Evolutionary conservation across 2,113 vertebrate genomes (phyloP), one percentile per base, ranked within the genome.

Genomic region (Lophius piscatorius): DNA sequence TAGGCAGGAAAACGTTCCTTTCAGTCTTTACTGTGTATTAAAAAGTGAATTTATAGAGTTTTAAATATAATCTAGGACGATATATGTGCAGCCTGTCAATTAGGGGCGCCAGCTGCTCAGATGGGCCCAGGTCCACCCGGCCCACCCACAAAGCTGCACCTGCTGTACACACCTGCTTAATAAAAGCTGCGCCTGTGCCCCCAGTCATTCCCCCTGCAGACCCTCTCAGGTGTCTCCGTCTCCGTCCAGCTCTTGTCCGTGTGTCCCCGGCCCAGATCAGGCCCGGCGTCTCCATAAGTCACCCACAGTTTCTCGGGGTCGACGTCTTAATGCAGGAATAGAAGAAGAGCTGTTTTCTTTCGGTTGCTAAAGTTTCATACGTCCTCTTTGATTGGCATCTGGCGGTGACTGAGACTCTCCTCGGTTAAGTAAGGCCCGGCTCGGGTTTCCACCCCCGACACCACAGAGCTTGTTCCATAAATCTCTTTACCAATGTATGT

Each of bases 341-440:
- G 47, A 40, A 67, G 60, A 70, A 72, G 51, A 58, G 35, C 21
- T 49, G 76, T 64, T 82, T 77, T 82, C 39, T 59, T 78, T 63
- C 61, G 64, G 55, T 57, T 63, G 35, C 59, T 76, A 60, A 68
- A 55, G 63, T 82, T 82, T 82, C 59, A 64, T 42, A 46, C 9
- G n/a, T 36, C 61, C 57, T 58, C 68, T 31, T 4, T 75, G 79
- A 76, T 61, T 78, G 76, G 78, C 77, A 70, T 70, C 70, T 66
- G 79, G 62, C 10, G 23, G 63, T 76, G 66, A 70, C 60, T 59
- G 55, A 52, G 64, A 45, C 64, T 73, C 61, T 42, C 20, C 45
- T 61, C 29, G 52, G 70, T 81, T 74, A 74, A 33, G 6, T 74
- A 74, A 33, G 6, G 31, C 46, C 63, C 76, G 79, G 65, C 65